Percentiles rank a stretch among this genome's conserved stretches.
These are phyloP conservation scores for Ellobius talpinus DNA, from an alignment of 2,113 vertebrate species.

Conservation along the genomic window DNA sequence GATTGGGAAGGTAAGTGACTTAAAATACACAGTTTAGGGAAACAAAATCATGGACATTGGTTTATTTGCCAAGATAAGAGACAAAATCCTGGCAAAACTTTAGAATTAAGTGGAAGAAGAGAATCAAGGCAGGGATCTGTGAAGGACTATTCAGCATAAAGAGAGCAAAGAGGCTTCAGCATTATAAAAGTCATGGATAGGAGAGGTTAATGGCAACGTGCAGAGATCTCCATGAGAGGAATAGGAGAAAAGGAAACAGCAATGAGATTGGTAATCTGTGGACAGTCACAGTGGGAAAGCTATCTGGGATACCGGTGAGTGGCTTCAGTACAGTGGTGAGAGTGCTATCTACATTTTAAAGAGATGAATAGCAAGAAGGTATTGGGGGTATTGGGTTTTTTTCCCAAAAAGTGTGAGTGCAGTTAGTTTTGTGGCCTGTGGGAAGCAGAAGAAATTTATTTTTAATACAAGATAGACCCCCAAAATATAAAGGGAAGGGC, in stretches of 20 bases:
- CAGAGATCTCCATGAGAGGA: background rate
- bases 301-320: background rate
- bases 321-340: background rate
- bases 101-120: background rate
- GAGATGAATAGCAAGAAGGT: background rate
- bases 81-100: constrained; percentile 11
- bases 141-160: background rate
- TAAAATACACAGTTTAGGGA: background rate
- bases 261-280: background rate
- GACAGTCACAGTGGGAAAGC: background rate
- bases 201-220: background rate
- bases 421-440: constrained; percentile 54
- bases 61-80: background rate
- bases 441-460: constrained; percentile 52
- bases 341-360: background rate
- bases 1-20: constrained; percentile 1
- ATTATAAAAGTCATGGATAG: background rate
- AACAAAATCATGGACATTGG: background rate
- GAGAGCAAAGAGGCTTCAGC: background rate
- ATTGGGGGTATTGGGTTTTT: constrained; percentile 54
- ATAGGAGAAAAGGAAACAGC: background rate
- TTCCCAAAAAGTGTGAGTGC: constrained; percentile 60
- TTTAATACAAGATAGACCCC: constrained; percentile 47
- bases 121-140: constrained; percentile 2
- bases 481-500: constrained; percentile 40